Evolutionary conservation across 2,888 invertebrate genomes (phyloP).

Genomic region (Myopa testacea): DNA sequence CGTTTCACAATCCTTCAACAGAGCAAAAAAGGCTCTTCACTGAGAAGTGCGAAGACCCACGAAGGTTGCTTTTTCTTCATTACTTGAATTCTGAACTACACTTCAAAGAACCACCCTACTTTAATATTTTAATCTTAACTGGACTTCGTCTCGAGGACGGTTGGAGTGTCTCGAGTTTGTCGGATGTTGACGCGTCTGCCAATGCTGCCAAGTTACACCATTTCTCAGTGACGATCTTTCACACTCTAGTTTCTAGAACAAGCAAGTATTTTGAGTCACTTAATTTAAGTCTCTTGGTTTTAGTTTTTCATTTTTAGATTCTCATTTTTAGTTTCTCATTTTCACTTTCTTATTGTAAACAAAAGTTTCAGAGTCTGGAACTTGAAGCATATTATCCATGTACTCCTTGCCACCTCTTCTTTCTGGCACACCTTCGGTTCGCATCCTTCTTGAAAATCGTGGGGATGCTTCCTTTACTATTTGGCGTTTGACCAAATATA

Average conservation of each 20-base stretch:
- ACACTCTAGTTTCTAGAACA: background rate
- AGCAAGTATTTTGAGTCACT: background rate
- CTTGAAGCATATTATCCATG: background rate
- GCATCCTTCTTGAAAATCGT: background rate
- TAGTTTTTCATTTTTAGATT: too few relatives aligned
- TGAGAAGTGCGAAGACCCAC: too few relatives aligned
- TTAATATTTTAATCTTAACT: background rate
- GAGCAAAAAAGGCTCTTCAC: background rate
- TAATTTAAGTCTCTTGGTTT: too few relatives aligned
- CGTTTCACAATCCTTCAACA: background rate
- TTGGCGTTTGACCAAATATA: constrained; percentile 45
- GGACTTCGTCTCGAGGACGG: background rate
- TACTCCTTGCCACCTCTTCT: background rate
- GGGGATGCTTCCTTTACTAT: background rate
- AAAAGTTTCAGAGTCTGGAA: too few relatives aligned
- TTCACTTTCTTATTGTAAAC: too few relatives aligned
- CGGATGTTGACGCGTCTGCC: too few relatives aligned
- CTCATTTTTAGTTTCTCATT: too few relatives aligned
- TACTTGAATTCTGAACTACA: background rate
- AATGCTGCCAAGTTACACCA: too few relatives aligned
- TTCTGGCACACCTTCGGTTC: background rate
- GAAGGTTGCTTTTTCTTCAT: background rate
- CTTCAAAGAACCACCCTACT: background rate
- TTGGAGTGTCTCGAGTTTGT: too few relatives aligned
- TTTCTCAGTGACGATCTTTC: background rate